Conservation (phyloP, 2,797 vertebrate genomes). For the Eutrigla gurnardus region DNA sequence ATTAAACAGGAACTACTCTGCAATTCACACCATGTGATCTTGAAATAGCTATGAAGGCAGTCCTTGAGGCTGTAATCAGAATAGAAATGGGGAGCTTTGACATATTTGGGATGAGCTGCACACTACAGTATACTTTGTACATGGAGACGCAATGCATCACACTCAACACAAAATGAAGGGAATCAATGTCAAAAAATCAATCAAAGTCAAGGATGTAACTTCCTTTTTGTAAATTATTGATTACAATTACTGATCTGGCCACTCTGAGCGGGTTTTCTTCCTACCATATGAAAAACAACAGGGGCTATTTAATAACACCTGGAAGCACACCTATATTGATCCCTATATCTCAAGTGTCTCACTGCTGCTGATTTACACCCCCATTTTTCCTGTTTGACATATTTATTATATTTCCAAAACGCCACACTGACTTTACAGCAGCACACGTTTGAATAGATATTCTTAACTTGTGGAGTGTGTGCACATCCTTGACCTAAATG, state of each 20-base stretch:
- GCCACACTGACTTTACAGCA: conserved; percentile 15
- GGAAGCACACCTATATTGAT: background rate
- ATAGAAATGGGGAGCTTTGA: conserved; percentile 51
- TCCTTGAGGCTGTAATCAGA: conserved; percentile 53
- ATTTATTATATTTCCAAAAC: conserved; percentile 22
- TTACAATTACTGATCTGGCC: background rate
- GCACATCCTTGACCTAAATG: conserved; percentile 72
- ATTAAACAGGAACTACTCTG: conserved; percentile 11
- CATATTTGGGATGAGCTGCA: conserved; percentile 54
- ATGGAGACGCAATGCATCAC: conserved; percentile 6
- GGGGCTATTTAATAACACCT: background rate
- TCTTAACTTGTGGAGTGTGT: conserved; percentile 38
- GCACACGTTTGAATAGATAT: conserved; percentile 19
- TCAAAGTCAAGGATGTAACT: background rate
- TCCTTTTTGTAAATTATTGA: background rate
- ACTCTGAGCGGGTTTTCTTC: background rate
- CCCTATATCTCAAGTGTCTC: background rate
- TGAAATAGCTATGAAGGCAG: conserved; percentile 31
- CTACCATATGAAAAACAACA: background rate
- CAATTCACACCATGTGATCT: conserved; percentile 29
- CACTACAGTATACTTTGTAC: conserved; percentile 25
- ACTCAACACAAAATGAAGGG: background rate
- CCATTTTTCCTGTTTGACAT: background rate
- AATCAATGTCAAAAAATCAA: conserved; percentile 3
- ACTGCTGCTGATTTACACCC: conserved; percentile 11